Evolutionary conservation across 2,113 vertebrate species (phyloP), one percentile per base, ranked within the genome.

Genomic region (Charina bottae): DNA sequence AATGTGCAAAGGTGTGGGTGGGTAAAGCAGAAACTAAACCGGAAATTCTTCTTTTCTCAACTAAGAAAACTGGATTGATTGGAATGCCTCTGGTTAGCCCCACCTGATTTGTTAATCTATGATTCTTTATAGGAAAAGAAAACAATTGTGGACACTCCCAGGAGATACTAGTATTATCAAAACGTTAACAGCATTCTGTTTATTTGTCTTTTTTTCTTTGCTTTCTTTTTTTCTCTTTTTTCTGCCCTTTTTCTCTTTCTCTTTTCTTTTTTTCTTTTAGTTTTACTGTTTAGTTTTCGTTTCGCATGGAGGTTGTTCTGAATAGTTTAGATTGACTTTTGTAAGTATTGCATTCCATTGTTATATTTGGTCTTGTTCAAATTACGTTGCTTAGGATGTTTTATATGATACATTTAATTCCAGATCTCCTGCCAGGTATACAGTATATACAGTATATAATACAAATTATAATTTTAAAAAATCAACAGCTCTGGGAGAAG

Each of bases 41-140:
- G 93, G 95, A 96, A 96, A 96, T 89, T 95, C 96, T 93, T 90
- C 96, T 96, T 95, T 78, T 95, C 93, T 56, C 85, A 93, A 87
- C 91, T 87, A 94, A 93, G 94, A 87, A 78, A 95, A 88, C 89
- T 13, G 0, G 90, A 93, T 0, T n/a, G 33, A 94, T 93, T 93
- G 88, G 95, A 93, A 93, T 68, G 85, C 78, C 94, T 89, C 90
- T 0, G n/a, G 0, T 7, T 0, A 0, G 96, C 96, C 95, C 95
- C 96, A 95, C 96, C 96, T 96, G 0, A 68, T 0, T 78, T 0
- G 0, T 93, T 96, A 92, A 96, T 92, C 95, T 92, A 93, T 91
- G 59, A 62, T 91, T 94, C 60, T 0, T 64, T 84, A 93, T 19
- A 95, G 90, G 85, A 0, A 21, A 92, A 94, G 90, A 78, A 0